Evolutionary conservation across 2,888 invertebrate species (phyloP).

Genomic region (Campoletis raptor): DNA sequence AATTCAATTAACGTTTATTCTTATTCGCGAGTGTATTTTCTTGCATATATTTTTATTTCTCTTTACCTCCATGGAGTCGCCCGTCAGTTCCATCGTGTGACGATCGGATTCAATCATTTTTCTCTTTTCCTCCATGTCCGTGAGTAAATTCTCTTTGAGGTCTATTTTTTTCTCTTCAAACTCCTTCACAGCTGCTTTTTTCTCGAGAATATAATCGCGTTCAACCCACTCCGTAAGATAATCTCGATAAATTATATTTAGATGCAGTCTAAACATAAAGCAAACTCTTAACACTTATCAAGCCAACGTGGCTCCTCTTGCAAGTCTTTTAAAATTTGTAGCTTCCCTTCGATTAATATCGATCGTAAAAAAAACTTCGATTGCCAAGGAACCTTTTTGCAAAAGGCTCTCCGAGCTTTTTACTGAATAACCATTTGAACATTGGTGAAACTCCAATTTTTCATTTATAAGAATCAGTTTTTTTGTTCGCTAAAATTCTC

Average conservation of each 20-base stretch:
- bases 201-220: conserved; percentile 94
- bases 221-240: conserved; percentile 95
- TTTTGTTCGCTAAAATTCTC: no score
- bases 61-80: conserved; percentile 92
- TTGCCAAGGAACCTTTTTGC: no score
- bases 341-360: no score
- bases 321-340: no score
- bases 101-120: conserved; percentile 95
- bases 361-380: no score
- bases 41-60: not conserved
- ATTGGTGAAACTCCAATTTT: no score
- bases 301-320: no score
- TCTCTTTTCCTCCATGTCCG: conserved; percentile 97
- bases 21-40: not conserved
- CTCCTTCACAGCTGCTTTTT: conserved; percentile 95
- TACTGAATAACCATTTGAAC: no score
- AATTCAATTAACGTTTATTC: conserved; percentile 37
- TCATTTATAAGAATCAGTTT: no score
- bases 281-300: not conserved
- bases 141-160: conserved; percentile 93
- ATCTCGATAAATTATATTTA: conserved; percentile 92
- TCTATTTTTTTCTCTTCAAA: conserved; percentile 98
- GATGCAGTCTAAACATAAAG: conserved; percentile 85
- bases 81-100: conserved; percentile 95
- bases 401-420: no score